Conservation (phyloP, 2,888 invertebrate genomes). For the Heterodera filipjevi region DNA sequence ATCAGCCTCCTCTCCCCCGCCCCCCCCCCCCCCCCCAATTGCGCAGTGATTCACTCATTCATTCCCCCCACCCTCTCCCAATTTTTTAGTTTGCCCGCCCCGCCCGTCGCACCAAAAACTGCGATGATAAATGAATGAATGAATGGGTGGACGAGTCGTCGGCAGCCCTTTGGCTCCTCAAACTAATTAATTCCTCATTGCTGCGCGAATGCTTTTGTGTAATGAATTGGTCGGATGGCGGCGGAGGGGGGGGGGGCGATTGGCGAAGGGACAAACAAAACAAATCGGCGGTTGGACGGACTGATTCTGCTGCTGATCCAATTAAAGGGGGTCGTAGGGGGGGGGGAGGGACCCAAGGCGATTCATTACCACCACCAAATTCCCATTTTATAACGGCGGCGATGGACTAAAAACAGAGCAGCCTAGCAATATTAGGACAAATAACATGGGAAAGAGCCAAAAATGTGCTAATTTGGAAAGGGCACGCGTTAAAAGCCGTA, state of each 20-base stretch:
- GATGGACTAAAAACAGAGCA: too few relatives aligned
- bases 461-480: too few relatives aligned
- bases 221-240: background rate
- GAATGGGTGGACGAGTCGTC: background rate
- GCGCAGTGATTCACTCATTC: background rate
- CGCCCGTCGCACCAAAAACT: background rate
- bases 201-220: background rate
- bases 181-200: background rate
- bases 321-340: background rate
- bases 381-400: too few relatives aligned
- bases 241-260: background rate
- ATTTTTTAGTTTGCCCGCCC: background rate
- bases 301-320: conserved; percentile 1
- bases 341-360: background rate
- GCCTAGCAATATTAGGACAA: too few relatives aligned
- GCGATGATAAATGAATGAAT: background rate
- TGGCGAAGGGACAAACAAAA: background rate
- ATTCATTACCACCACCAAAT: too few relatives aligned
- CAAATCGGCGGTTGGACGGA: background rate
- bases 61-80: background rate
- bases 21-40: background rate
- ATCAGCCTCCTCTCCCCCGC: background rate
- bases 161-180: background rate
- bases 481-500: too few relatives aligned
- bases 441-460: too few relatives aligned